Evolutionary conservation across 2,113 vertebrate genomes (phyloP), one percentile per base, ranked within the genome.

Genomic region (Tachuris rubrigastra): DNA sequence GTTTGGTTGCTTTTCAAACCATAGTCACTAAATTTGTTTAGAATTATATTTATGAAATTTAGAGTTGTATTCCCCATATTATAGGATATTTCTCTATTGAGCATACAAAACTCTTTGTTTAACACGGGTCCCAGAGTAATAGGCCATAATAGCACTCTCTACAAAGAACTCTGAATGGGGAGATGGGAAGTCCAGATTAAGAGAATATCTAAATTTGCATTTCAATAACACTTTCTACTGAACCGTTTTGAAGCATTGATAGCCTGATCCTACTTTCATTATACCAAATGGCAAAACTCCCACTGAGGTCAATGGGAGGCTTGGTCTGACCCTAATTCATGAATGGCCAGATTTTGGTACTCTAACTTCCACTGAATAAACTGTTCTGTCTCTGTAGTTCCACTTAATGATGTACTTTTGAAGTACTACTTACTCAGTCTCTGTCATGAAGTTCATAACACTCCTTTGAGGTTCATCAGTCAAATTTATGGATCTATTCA

Each of bases 181-280:
- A 94, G 95, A 96, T 96, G 44, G 73, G 92, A 95, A 93, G n/a
- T 78, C 71, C 47, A 88, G 95, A 96, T 97, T 92, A 92, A 84
- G 75, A 88, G 90, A 94, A 77, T 30, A 21, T 1, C 2, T 6
- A 33, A 33, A 95, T 97, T 97, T 95, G 85, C 96, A 96, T 96
- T 93, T 95, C 92, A 97, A 92, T 90, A 35, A 49, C 35, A 15
- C 59, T 89, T 52, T 62, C 55, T 74, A 52, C 46, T 95, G 90
- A 93, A 65, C 41, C 76, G 63, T 53, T 92, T 88, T 68, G 89
- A 89, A 37, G 49, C 73, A 72, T 4, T 90, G 83, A 85, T 77
- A 76, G 18, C 60, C 35, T 50, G 72, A 86, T 68, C 46, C 65
- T 69, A 44, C 50, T 81, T 71, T 60, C 73, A 75, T 28, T 92